These are phyloP conservation scores for Galleria mellonella DNA, from an alignment of 1,140 invertebrate genomes.

Conservation along the genomic window DNA sequence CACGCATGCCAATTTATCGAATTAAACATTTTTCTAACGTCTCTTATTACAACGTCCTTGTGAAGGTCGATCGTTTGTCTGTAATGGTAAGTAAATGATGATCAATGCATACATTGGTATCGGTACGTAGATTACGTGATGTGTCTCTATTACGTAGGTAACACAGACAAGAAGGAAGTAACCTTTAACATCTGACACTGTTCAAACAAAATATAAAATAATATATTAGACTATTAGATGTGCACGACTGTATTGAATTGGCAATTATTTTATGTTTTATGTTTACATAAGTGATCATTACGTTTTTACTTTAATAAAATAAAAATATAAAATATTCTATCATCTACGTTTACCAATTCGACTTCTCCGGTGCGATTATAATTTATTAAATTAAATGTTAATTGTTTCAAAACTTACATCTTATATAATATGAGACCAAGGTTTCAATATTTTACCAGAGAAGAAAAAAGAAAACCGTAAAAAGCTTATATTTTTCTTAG, in stretches of 20 bases:
- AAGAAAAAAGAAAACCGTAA: too few species aligned
- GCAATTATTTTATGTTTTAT: conserved; percentile 17
- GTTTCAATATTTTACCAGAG: too few species aligned
- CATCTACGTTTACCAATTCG: too few species aligned
- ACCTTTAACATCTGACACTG: conserved; percentile 52
- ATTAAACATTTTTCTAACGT: conserved; percentile 33
- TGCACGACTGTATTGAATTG: conserved; percentile 45
- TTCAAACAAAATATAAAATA: conserved; percentile 41
- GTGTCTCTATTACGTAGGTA: conserved; percentile 32
- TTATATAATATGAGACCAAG: too few species aligned
- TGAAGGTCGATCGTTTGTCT: conserved; percentile 56
- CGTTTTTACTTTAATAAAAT: neutral
- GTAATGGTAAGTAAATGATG: conserved; percentile 34
- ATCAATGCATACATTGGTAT: conserved; percentile 36
- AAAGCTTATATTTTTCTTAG: too few species aligned
- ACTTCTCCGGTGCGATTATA: too few species aligned
- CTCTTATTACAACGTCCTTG: conserved; percentile 51
- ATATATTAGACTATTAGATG: conserved; percentile 28
- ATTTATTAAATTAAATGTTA: too few species aligned
- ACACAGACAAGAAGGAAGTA: conserved; percentile 46
- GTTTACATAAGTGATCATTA: neutral
- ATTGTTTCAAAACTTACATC: too few species aligned
- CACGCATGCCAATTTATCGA: conserved; percentile 14
- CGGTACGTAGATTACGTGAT: conserved; percentile 41
- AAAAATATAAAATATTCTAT: too few species aligned